Evolutionary conservation across 1,140 invertebrate species (phyloP), one percentile per base, ranked within the genome.

Genomic region (Lutraria rhynchaena): DNA sequence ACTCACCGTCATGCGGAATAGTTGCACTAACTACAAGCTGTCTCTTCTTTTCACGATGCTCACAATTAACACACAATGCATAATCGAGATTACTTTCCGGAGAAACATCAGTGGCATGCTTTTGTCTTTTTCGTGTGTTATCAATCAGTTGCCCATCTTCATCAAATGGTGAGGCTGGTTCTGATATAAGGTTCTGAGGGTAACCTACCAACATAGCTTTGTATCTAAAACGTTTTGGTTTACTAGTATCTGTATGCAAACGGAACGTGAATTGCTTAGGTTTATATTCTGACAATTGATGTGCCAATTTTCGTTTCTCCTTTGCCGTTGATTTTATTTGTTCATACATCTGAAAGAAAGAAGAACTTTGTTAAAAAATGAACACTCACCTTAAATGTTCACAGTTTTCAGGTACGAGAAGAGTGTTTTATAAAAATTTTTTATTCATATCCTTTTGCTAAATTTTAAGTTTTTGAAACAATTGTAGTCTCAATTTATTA

Each of bases 1-100:
- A 76, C 24, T 76, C 74, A 33, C 74, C 74, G 31, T 49, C 41
- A 35, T 76, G 74, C 13, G 74, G 74, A 35, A 76, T 13, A 27
- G 19, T 24, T 19, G 55, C 60, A 4, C 35, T 76, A 49, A 76
- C 51, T 4, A n/a, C 41, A 31, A 76, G 27, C 33, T 76, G 58
- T 31, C 49, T 61, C 24, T 53, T 63, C 15, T 35, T 24, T n/a
- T 29, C 44, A 24, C n/a, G 27, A 17, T 46, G 19, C 0, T 15
- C 17, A 24, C 41, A 63, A 29, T 76, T 49, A 17, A 31, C 57
- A 63, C 31, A 76, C 3, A 27, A 31, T 22, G 74, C 41, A 76
- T 63, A 76, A 24, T 76, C 74, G n/a, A 46, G 44, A n/a, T 63
- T 51, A 1, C 60, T 27, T 24, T 74, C 71, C 1, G 71, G 71